Evolutionary conservation across 2,797 vertebrate genomes (phyloP), one percentile per base, ranked within the genome.

Genomic region (Apodemus agrarius): DNA sequence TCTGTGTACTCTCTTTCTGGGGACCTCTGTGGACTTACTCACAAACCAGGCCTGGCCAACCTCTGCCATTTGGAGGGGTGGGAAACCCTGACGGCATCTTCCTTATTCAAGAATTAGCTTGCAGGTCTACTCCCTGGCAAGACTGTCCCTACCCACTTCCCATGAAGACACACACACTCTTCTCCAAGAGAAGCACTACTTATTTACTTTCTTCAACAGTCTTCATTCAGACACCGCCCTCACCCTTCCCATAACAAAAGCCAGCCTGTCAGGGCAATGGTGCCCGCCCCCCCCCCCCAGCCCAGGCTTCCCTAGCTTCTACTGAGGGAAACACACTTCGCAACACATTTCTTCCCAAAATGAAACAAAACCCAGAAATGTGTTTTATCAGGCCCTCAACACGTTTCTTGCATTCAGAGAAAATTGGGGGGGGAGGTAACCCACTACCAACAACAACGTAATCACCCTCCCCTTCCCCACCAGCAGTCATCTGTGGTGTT

Each of bases 331-430:
- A 97, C 97, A 87, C 90, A 91, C 82, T 93, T 43, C 0, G 63
- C 2, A 96, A 97, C 93, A 96, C 81, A 95, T 79, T 96, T 96
- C 82, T 97, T 95, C 93, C 91, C 94, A 92, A 94, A 97, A 90
- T 83, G 91, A 97, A 98, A 97, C 94, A 96, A 97, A 98, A 98
- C 29, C 90, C 40, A 65, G 69, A 78, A 82, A 89, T 82, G 24
- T 13, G 91, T 95, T 97, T 98, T 98, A 98, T 98, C 97, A 29
- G 54, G 52, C 69, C 52, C 59, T 11, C 95, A 98, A 98, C 97
- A 98, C 0, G 1, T 95, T 95, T 94, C 93, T 93, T 85, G 61
- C 40, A 75, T 96, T 97, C 91, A 92, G 97, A 96, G 96, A 94
- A 89, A 96, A 94, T 52, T 52, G 29, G 8, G 16, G 34, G 31